These are phyloP conservation scores for Phaenicophaeus curvirostris DNA, from an alignment of 2,797 vertebrate species.

Conservation along the genomic window DNA sequence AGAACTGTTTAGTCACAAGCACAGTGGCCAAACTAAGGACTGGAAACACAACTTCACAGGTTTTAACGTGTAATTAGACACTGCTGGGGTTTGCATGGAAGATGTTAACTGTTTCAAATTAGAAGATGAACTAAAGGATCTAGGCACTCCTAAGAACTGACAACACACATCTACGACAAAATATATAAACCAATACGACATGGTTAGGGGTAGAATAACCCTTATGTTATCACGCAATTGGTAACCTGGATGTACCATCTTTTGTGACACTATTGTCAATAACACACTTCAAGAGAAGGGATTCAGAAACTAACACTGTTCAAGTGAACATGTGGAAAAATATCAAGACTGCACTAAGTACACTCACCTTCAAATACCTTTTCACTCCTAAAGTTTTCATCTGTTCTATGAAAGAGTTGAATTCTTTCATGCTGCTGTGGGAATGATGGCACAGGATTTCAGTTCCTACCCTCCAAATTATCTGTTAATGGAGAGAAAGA, in stretches of 20 bases:
- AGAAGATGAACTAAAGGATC: neutral
- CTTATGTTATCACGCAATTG: neutral
- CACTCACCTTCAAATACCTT: conserved; percentile 85
- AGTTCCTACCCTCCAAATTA: conserved; percentile 87
- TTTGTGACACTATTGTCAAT: neutral
- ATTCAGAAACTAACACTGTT: neutral
- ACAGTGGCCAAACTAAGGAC: neutral
- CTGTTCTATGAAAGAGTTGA: conserved; percentile 85
- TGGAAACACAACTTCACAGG: neutral
- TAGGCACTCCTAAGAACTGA: neutral
- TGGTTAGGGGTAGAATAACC: neutral
- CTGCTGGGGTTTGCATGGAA: neutral
- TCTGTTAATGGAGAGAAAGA: conserved; percentile 68
- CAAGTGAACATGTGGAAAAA: neutral
- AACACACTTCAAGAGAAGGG: neutral
- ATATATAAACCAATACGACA: neutral
- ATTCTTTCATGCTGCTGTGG: conserved; percentile 79
- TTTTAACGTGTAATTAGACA: neutral
- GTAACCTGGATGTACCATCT: neutral
- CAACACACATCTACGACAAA: neutral
- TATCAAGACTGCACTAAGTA: neutral
- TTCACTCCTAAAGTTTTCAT: conserved; percentile 88
- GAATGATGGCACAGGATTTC: conserved; percentile 90
- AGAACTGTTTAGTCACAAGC: neutral
- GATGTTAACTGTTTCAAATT: neutral